Percentiles rank a stretch among this genome's conserved stretches.
These are phyloP conservation scores for Calliopum simillimum DNA, from an alignment of 2,888 invertebrate genomes.

Conservation along the genomic window DNA sequence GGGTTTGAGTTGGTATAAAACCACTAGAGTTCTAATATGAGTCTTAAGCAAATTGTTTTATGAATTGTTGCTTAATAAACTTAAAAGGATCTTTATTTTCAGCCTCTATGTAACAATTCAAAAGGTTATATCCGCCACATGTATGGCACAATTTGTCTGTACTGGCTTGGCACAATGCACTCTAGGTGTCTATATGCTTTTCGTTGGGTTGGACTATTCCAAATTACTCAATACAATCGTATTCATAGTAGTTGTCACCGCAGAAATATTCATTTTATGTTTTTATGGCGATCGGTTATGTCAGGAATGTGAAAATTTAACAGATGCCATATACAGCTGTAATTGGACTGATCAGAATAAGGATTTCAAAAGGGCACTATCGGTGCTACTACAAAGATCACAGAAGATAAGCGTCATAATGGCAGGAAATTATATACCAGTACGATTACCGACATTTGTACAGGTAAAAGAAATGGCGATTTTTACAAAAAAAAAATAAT, in stretches of 20 bases:
- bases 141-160: constrained; percentile 69
- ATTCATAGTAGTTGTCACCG: constrained; percentile 66
- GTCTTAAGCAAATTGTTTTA: too few relatives aligned
- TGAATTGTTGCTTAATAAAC: too few relatives aligned
- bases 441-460: constrained; percentile 70
- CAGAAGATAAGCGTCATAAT: constrained; percentile 69
- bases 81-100: too few relatives aligned
- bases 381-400: constrained; percentile 69
- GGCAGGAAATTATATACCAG: constrained; percentile 69
- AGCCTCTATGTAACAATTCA: constrained; percentile 69
- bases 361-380: constrained; percentile 60
- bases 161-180: constrained; percentile 63
- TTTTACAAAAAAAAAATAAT: neutral
- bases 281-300: constrained; percentile 70
- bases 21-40: too few relatives aligned
- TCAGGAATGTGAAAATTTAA: constrained; percentile 67
- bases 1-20: too few relatives aligned
- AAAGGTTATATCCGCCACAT: constrained; percentile 68
- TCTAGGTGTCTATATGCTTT: constrained; percentile 66
- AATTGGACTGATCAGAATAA: constrained; percentile 70
- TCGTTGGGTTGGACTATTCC: constrained; percentile 49
- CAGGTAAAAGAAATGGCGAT: constrained; percentile 54
- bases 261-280: constrained; percentile 70
- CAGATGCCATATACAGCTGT: constrained; percentile 68
- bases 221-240: constrained; percentile 42